A percentile compares a stretch with the other conserved stretches of the same genome.
phyloP scores from a whole-genome alignment of 2,113 vertebrate genomes.

The Gopherus flavomarginatus region DNA sequence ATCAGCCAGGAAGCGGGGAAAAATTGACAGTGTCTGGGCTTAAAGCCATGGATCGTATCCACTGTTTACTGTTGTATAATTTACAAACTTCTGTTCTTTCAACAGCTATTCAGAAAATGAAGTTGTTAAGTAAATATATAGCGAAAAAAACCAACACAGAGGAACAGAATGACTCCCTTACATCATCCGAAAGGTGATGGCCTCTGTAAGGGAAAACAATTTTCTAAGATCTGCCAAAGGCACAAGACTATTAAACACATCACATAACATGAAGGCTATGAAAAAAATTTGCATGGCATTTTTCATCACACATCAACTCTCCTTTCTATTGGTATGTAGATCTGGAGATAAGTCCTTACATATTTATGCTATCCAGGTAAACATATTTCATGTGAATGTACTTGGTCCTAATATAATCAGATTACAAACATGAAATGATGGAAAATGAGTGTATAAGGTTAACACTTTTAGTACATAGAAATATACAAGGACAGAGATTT shows the following conservation, averaged over 20 bases:
- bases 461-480: background rate
- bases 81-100: constrained; percentile 83
- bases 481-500: background rate
- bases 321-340: background rate
- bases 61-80: constrained; percentile 77
- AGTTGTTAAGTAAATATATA: constrained; percentile 79
- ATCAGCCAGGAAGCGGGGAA: constrained; percentile 64
- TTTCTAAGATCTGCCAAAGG: constrained; percentile 54
- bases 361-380: constrained; percentile 33
- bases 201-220: constrained; percentile 57
- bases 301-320: constrained; percentile 14
- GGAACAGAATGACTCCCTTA: constrained; percentile 61
- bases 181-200: constrained; percentile 64
- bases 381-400: constrained; percentile 8
- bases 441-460: background rate
- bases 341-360: constrained; percentile 56
- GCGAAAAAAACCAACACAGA: constrained; percentile 63
- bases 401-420: background rate
- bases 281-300: constrained; percentile 42
- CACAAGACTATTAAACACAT: constrained; percentile 68
- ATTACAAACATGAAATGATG: constrained; percentile 6
- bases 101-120: constrained; percentile 76
- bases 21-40: constrained; percentile 79
- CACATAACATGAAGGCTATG: constrained; percentile 62
- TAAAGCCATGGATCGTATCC: constrained; percentile 75